These are phyloP conservation scores for Platycnemis pennipes DNA, from an alignment of 2,888 invertebrate genomes.

Conservation along the genomic window DNA sequence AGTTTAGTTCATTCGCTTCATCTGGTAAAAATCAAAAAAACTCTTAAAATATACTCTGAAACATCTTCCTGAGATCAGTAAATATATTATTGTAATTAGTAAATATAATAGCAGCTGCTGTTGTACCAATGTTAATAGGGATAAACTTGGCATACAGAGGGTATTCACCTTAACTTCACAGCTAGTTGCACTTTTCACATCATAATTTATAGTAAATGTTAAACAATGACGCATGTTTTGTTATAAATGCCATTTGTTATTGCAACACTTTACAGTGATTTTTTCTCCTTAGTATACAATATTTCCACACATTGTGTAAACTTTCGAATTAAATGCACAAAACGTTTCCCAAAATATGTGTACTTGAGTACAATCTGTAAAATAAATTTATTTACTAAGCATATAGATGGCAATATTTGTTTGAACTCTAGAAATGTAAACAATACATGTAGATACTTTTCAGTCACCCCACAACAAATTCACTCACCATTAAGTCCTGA, in stretches of 20 bases:
- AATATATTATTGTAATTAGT: not conserved
- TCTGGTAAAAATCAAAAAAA: not conserved
- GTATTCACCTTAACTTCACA: not conserved
- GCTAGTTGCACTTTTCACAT: not conserved
- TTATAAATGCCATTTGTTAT: not conserved
- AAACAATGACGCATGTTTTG: not conserved
- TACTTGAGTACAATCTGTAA: conserved; percentile 6
- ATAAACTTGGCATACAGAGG: not conserved
- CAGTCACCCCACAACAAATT: not conserved
- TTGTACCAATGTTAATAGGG: not conserved
- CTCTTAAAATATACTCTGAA: not conserved
- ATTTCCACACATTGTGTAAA: not conserved
- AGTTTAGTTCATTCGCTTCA: not conserved
- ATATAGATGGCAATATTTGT: not conserved
- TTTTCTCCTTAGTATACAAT: not conserved
- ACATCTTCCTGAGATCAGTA: not conserved
- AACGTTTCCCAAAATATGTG: not conserved
- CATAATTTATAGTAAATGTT: not conserved
- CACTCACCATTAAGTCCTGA: not conserved
- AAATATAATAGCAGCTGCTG: not conserved
- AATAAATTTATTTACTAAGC: not conserved
- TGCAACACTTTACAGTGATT: not conserved
- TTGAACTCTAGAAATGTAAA: not conserved
- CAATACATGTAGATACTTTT: not conserved
- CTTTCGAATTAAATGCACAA: not conserved